Base-by-base conservation (phyloP, 2,888 invertebrate species). In the Ophion slaviceki region DNA sequence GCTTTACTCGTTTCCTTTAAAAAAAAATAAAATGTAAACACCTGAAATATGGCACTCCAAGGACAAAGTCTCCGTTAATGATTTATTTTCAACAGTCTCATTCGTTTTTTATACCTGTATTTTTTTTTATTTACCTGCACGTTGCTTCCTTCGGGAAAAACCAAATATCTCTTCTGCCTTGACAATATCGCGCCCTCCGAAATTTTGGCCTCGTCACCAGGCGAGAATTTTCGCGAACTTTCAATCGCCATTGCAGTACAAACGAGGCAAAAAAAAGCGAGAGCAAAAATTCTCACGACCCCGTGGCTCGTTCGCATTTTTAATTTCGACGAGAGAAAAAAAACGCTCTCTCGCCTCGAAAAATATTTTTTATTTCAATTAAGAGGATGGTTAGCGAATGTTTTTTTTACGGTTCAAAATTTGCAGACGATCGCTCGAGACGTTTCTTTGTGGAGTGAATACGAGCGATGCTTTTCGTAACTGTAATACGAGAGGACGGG, bases 81-180 rank as follows among this genome's bases (percentile, higher is more conserved):
- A 17, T 8, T 10, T 24, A 24, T 28, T 47, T 75, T 28, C 3
- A 20, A 20, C 10, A 47, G 5, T 4, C 17, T 20, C 5, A 7
- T 47, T 32, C 0, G 45, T 66, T 17, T 24, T 8, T 24, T 36
- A 47, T 36, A 47, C 45, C 4, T 72, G 40, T 10, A 28, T 17
- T 70, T 82, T 71, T 82, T 67, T 45, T 81, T 91, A 95, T 95
- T 95, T 89, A 96, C 94, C 92, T 96, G 96, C 67, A 96, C 91
- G 24, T 96, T 96, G 89, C 96, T 95, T 77, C 96, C 96, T 93
- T 95, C 95, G 2, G 95, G 95, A 91, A 96, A 96, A 87, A 96
- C 93, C 72, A 96, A 89, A 90, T 95, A 96, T 86, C 96, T 94
- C 90, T 95, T 95, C 82, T 94, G 94, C 86, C 96, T 93, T 1